Base-by-base conservation (phyloP, 2,888 invertebrate genomes). In the Branchellion lobata region DNA sequence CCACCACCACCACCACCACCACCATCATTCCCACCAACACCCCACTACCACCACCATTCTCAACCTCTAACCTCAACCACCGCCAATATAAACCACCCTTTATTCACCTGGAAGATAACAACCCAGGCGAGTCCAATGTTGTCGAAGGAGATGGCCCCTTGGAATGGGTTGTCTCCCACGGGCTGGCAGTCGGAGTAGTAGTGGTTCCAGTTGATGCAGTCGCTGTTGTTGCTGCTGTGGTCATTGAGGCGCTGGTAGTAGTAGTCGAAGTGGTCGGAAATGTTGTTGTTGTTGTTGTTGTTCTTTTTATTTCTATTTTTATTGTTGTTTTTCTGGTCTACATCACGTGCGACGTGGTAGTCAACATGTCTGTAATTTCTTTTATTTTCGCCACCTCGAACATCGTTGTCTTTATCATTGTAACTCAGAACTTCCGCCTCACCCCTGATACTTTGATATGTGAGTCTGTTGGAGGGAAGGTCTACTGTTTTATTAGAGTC, bases 91-190 rank as follows among this genome's bases (percentile, higher is more conserved):
- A 29, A 27, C 24, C 33, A 1, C 53, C 18, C 75, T 5, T 21
- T 27, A 14, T 40, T 40, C 21, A 97, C 98, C 91, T 99, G 91
- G 90, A 99, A 99, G 89, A 99, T 99, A 84, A 99, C 98, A 83
- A 99, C 97, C 98, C 99, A 99, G 33, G 99, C 99, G 85, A 99
- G 92, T 83, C 99, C 99, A 85, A 99, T 99, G 89, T 99, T 99
- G 90, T 99, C 99, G 89, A 99, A 99, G 61, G 96, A 96, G 86
- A 99, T 98, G 81, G 99, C 96, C 81, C 98, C 98, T 89, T 95
- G 95, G 89, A 98, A 99, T 18, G 99, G 99, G 90, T 99, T 99
- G 85, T 93, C 91, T 79, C 94, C 95, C 84, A 94, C 92, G 82
- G 95, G 93, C 81, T 33, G 69, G 69, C 34, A 34, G 69, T 34